Percentiles rank a stretch among this genome's conserved stretches.
phyloP scores from a whole-genome alignment of 2,888 invertebrate genomes.

The Flexamia atlantica region DNA sequence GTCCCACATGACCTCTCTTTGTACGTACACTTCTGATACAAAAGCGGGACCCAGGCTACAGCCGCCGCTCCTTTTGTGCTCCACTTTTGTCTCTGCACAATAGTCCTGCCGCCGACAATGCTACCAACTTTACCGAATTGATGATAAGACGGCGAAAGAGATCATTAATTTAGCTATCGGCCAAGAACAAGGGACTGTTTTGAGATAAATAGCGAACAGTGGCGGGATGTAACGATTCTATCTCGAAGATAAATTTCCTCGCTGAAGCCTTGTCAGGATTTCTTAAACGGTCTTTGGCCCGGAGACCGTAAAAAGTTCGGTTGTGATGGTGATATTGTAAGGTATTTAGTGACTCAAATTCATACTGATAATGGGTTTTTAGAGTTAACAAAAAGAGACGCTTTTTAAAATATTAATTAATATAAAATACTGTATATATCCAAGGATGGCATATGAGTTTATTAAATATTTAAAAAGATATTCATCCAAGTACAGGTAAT shows the following conservation, averaged over 20 bases:
- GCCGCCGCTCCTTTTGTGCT: background rate
- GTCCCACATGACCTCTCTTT: slow-evolving; percentile 6
- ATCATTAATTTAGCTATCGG: slow-evolving; percentile 55
- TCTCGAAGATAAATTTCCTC: background rate
- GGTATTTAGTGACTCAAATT: too few species aligned
- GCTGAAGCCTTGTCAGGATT: background rate
- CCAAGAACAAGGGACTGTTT: background rate
- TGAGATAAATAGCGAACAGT: slow-evolving; percentile 28
- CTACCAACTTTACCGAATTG: slow-evolving; percentile 32
- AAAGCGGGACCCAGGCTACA: slow-evolving; percentile 7
- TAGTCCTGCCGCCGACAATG: slow-evolving; percentile 7
- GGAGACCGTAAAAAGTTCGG: too few species aligned
- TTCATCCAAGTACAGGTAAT: too few species aligned
- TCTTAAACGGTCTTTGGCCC: background rate
- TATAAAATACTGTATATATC: too few species aligned
- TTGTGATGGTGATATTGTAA: too few species aligned
- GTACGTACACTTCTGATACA: background rate
- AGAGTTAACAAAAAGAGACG: too few species aligned
- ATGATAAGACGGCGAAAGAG: slow-evolving; percentile 41
- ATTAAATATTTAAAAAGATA: too few species aligned
- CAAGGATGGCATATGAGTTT: too few species aligned
- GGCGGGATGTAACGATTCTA: slow-evolving; percentile 1
- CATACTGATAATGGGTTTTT: too few species aligned
- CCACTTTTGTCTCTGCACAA: slow-evolving; percentile 22
- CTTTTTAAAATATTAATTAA: too few species aligned